Evolutionary conservation across 1,140 invertebrate genomes (phyloP), one percentile per base, ranked within the genome.

Genomic region (Psix sp.): DNA sequence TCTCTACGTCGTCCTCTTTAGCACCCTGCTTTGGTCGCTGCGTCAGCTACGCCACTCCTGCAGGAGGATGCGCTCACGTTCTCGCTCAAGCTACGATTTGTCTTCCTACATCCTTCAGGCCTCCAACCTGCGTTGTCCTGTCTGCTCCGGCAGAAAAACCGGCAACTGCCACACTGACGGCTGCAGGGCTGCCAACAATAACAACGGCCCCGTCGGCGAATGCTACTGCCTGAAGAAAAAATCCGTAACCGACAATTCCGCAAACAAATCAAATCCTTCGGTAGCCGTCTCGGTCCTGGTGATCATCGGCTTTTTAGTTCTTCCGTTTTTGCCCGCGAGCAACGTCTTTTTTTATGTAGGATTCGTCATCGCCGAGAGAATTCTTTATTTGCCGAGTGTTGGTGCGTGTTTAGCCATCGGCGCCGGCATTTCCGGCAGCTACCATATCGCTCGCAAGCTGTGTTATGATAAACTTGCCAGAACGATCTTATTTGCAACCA

Each of bases 331-430:
- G 67, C 97, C 97, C 31, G 96, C 97, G 9, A 94, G 94, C 54
- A 99, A 99, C 89, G 85, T 93, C 45, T 92, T 98, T 83, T 98
- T 98, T 88, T 97, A 97, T 79, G 97, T 99, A 51, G 97, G 97
- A 5, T 99, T 99, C 84, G 96, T 98, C 16, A 94, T 99, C 5
- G 97, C 97, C 24, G 97, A 99, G 87, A 89, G 97, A 66, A 94
- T 99, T 45, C 89, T 99, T 14, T 99, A 99, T 85, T 90, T 98
- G 79, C 97, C 97, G 18, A 98, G 96, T 85, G 94, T 98, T 74
- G 98, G 98, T 21, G 97, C 94, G 85, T 98, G 96, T 86, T 89
- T 99, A 70, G 88, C 98, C 31, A 88, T 95, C 29, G 94, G 93
- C 2, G 89, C 91, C 52, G 83, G 81, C 5, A 76, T 87, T 20